phyloP scores from a whole-genome alignment of 1,140 invertebrate genomes.

The Bemisia tabaci region DNA sequence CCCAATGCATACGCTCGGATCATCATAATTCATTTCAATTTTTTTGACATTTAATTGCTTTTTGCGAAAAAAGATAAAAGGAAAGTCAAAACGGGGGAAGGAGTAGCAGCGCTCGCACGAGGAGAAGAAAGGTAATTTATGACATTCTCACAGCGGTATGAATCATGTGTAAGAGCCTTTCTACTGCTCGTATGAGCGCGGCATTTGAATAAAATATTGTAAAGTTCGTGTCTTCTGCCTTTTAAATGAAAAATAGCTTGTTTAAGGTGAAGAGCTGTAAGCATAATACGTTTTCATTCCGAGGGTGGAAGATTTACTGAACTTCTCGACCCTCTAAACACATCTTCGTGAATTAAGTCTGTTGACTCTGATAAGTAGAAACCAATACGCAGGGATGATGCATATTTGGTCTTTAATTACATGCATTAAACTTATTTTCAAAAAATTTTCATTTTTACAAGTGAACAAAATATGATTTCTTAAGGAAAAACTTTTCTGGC shows the following conservation, averaged over 20 bases:
- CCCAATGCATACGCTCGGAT: not conserved
- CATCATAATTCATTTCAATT: not conserved
- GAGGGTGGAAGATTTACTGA: not conserved
- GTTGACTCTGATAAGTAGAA: too few relatives aligned
- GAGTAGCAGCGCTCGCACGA: too few relatives aligned
- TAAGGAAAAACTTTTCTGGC: too few relatives aligned
- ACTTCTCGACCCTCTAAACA: too few relatives aligned
- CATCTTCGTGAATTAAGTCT: too few relatives aligned
- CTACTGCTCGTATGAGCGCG: not conserved
- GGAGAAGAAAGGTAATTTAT: not conserved
- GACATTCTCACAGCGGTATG: not conserved
- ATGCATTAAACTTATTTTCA: too few relatives aligned
- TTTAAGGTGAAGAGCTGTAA: not conserved
- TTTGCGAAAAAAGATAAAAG: not conserved
- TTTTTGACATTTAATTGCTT: conserved; percentile 5
- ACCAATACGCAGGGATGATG: too few relatives aligned
- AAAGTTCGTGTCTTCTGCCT: not conserved
- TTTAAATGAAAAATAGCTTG: not conserved
- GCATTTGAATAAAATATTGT: not conserved
- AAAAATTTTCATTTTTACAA: too few relatives aligned
- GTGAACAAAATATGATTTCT: too few relatives aligned
- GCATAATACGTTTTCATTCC: not conserved
- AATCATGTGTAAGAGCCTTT: not conserved
- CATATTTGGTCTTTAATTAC: too few relatives aligned
- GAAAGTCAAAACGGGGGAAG: not conserved